Base-by-base conservation (phyloP, 2,888 invertebrate genomes). In the Ichneumon xanthorius region DNA sequence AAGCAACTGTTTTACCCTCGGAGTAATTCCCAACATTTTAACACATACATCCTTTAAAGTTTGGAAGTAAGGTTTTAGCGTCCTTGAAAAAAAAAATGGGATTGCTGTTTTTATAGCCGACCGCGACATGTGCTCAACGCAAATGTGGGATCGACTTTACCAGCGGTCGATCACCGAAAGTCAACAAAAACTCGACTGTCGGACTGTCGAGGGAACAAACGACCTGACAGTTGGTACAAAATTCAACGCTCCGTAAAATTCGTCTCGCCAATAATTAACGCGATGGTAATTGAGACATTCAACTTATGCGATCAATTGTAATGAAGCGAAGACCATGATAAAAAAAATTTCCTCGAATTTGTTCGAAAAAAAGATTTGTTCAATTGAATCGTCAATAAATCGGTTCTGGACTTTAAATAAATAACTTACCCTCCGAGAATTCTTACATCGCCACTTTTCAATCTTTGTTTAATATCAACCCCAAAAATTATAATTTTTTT, bases 81-180 rank as follows among this genome's bases (percentile, higher is more conserved):
- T 2, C 7, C 37, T 9, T 9, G 30, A 30, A 30, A 30, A 30
- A 26, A 30, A 30, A 30, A 30, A 30, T 4, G 30, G 4, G 30
- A 9, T 1, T 0, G 37, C 37, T 9, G 7, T 37, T 9, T 37
- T 9, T 37, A 33, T 37, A 9, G 37, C 37, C 37, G 37, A 37
- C 37, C 7, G 37, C 37, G 9, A 11, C 22, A 26, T 26, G 22
- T 11, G 14, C 4, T 7, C 11, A 22, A 26, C 19, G 26, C 11
- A 22, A 4, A 55, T 55, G 3, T 11, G 53, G 22, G 55, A 72
- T 55, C 71, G 37, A 72, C 30, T 37, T 72, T 72, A n/a, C 55
- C 71, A 6, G 22, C 71, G 11, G 55, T 22, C 55, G 37, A 55
- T 22, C 19, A 33, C 1, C 11, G 22, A 26, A 11, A 4, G 1